A percentile compares a stretch with the other conserved stretches of the same genome.
phyloP scores from a whole-genome alignment of 2,113 vertebrate genomes.

The Neofelis nebulosa region DNA sequence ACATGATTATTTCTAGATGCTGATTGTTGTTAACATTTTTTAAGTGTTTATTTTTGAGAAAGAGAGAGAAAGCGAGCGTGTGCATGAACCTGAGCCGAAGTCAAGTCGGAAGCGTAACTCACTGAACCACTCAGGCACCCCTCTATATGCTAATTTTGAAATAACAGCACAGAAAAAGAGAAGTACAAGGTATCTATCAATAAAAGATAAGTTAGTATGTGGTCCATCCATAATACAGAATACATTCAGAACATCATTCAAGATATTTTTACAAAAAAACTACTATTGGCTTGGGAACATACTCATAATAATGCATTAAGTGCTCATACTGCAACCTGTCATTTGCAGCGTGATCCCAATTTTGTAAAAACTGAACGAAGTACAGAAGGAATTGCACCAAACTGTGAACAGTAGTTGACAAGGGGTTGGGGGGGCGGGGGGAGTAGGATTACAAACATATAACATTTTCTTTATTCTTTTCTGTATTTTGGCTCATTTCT shows the following conservation, averaged over 20 bases:
- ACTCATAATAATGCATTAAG: not conserved
- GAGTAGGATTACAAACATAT: not conserved
- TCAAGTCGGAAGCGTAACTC: too few species aligned
- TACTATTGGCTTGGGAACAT: not conserved
- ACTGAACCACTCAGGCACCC: too few species aligned
- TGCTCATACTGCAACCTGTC: not conserved
- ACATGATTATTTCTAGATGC: not conserved
- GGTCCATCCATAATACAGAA: not conserved
- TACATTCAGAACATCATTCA: not conserved
- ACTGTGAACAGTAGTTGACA: not conserved
- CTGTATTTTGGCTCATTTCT: not conserved
- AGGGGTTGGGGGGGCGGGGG: not conserved
- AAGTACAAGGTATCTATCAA: not conserved
- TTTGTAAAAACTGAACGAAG: not conserved
- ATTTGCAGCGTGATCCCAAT: not conserved
- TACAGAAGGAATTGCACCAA: not conserved
- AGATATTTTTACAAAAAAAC: constrained; percentile 3
- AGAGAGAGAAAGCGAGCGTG: too few species aligned
- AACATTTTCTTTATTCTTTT: not conserved
- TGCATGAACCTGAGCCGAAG: too few species aligned
- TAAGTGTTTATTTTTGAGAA: too few species aligned
- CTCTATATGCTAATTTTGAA: not conserved
- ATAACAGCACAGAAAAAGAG: not conserved
- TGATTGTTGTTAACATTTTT: too few species aligned
- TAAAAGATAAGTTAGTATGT: not conserved